Conservation (phyloP, 1,140 invertebrate genomes). For the Drosophila pseudoananassae region DNA sequence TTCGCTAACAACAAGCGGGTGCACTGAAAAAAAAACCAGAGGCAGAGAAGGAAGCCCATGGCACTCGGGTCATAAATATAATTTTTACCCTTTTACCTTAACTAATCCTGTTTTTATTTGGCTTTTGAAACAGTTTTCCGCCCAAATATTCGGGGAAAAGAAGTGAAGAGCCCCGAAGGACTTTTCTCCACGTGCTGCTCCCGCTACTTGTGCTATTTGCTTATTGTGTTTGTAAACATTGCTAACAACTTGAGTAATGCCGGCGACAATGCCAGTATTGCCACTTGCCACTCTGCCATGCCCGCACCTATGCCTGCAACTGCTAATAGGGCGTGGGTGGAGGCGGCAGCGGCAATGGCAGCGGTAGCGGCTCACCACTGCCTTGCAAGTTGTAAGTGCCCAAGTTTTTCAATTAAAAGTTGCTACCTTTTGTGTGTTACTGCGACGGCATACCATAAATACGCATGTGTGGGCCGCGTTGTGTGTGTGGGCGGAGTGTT, state of each 20-base stretch:
- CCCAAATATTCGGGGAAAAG: not conserved
- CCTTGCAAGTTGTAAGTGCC: conserved; percentile 78
- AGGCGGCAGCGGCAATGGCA: not conserved
- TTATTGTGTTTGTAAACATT: conserved; percentile 82
- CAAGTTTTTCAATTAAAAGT: conserved; percentile 83
- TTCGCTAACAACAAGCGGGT: conserved; percentile 25
- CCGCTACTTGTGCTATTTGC: conserved; percentile 47
- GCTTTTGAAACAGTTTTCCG: not conserved
- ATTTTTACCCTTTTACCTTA: not conserved
- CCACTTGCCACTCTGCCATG: conserved; percentile 39
- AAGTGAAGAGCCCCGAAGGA: not conserved
- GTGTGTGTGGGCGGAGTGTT: conserved; percentile 8
- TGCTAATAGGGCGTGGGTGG: conserved; percentile 55
- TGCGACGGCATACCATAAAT: conserved; percentile 76
- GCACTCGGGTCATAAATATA: not conserved
- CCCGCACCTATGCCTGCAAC: conserved; percentile 37
- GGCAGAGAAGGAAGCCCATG: not conserved
- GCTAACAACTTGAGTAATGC: conserved; percentile 82
- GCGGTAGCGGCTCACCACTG: conserved; percentile 11
- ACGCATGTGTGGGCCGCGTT: conserved; percentile 58
- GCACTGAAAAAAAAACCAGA: not conserved
- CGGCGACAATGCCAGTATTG: conserved; percentile 70
- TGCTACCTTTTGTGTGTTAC: conserved; percentile 80
- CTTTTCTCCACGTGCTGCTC: not conserved
- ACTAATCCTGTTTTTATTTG: not conserved